Evolutionary conservation across 2,888 invertebrate genomes (phyloP), one percentile per base, ranked within the genome.

Genomic region (Macaria liturata): DNA sequence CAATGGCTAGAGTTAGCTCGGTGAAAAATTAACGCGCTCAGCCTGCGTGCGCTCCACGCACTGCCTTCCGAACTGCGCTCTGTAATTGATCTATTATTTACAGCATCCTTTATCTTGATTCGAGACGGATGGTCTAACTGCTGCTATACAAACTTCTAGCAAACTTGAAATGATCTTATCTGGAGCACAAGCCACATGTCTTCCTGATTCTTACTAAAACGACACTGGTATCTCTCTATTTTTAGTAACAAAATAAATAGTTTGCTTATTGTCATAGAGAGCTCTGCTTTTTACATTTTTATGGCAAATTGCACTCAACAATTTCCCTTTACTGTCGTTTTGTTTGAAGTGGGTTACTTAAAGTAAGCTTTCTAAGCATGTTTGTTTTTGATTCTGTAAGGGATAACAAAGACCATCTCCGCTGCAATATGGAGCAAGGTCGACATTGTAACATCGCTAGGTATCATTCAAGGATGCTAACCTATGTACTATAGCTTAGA

Each of bases 1-100:
- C 84, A 84, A 84, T 82, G 74, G 78, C 71, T 67, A 70, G 74
- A 76, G 81, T 76, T 80, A 73, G 79, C 78, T 78, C 74, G 69
- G 77, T 81, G 82, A 85, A 86, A 86, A 85, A 83, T 83, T 83
- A 79, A 84, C 78, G 76, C 75, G 70, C 67, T 71, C 71, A 72
- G 75, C 69, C 75, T 80, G 78, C 81, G 78, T 79, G 70, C 70
- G 67, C 68, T 68, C 71, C 67, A 65, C 67, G 63, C 64, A 62
- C 32, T 46, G 56, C 60, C 67, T 69, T 68, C 66, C 67, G 69
- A 65, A 56, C 59, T 52, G 31, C 53, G 59, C 47, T 46, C 64
- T 57, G 59, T 63, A 66, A 65, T 61, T 66, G 61, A 61, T 63
- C 62, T 61, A 61, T 67, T 64, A 62, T 64, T 57, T 47, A 48